Conservation (phyloP, 64 coral and sea anemone species). For the Dendrophyllia cribrosa region DNA sequence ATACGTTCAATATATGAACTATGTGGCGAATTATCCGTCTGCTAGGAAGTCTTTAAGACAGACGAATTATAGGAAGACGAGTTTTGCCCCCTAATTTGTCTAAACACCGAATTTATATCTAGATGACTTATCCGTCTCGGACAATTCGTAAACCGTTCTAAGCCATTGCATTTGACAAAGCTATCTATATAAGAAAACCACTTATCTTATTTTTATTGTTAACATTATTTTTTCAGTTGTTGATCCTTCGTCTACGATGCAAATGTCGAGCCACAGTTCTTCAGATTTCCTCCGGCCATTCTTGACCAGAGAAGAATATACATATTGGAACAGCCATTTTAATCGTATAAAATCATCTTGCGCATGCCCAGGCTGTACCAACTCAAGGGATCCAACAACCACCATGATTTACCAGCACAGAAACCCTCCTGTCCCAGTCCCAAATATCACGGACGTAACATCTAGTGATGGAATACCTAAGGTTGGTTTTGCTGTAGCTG, state of each 20-base stretch:
- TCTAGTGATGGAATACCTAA: neutral
- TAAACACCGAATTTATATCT: too few species aligned
- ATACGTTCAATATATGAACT: too few species aligned
- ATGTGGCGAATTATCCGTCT: too few species aligned
- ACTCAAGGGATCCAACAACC: neutral
- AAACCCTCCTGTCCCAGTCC: neutral
- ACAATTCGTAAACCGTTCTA: too few species aligned
- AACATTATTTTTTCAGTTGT: neutral
- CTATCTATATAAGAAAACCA: neutral
- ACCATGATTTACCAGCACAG: neutral
- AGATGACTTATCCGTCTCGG: too few species aligned
- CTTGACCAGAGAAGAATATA: slow-evolving; percentile 30
- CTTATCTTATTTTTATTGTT: neutral
- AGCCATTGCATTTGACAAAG: neutral
- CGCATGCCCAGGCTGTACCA: neutral
- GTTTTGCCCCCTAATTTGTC: too few species aligned
- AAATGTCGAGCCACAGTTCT: neutral
- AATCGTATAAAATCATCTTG: neutral
- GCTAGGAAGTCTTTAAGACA: too few species aligned
- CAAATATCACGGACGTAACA: neutral
- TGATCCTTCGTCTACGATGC: neutral
- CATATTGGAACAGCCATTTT: slow-evolving; percentile 8
- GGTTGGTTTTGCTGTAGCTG: neutral
- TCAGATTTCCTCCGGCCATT: slow-evolving; percentile 22
- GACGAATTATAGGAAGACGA: too few species aligned